phyloP scores from a whole-genome alignment of 2,113 vertebrate genomes.

The Muntiacus muntjak region DNA sequence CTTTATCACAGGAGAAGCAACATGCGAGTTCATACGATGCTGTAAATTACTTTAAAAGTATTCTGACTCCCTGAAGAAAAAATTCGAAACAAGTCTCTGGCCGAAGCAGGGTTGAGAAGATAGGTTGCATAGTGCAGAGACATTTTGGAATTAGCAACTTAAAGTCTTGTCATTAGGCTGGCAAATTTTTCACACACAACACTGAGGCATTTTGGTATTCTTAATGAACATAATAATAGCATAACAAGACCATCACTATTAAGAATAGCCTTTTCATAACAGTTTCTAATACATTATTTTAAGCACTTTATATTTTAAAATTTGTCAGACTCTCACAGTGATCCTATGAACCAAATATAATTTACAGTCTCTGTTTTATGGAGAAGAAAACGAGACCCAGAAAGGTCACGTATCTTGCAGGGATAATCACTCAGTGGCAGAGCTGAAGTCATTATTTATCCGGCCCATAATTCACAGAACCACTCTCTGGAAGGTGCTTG shows the following conservation, averaged over 20 bases:
- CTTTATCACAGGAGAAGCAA: not conserved
- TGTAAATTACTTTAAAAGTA: not conserved
- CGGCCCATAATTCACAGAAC: not conserved
- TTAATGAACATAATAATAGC: not conserved
- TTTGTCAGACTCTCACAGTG: not conserved
- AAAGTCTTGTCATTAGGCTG: not conserved
- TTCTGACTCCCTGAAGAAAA: not conserved
- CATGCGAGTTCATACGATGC: not conserved
- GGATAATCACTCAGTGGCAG: not conserved
- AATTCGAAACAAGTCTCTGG: not conserved
- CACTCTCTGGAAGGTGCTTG: not conserved
- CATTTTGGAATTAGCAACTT: not conserved
- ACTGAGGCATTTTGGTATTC: not conserved
- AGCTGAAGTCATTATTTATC: not conserved
- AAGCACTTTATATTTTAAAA: not conserved
- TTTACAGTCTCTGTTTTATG: not conserved
- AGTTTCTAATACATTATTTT: not conserved
- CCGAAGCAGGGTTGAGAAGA: not conserved
- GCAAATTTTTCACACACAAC: not conserved
- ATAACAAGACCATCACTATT: too few species aligned
- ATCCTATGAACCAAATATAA: not conserved
- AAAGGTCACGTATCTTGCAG: not conserved
- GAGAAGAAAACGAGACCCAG: not conserved
- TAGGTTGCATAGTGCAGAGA: accelerated
- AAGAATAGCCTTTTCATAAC: not conserved